Percentiles rank a stretch among this genome's conserved stretches.
phyloP scores from a whole-genome alignment of 2,888 invertebrate species.

The Aporophyla lueneburgensis region DNA sequence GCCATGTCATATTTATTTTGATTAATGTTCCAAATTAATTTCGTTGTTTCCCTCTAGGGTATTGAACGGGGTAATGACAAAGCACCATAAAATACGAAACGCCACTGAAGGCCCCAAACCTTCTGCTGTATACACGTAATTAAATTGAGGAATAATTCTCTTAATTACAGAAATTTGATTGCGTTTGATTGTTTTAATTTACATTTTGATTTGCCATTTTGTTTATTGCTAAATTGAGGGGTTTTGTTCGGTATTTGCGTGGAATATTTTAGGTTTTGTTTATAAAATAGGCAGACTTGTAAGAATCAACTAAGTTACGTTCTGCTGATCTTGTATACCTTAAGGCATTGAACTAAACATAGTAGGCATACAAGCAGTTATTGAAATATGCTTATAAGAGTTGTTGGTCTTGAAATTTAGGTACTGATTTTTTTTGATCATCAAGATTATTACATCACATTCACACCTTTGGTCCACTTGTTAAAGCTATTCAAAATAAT shows the following conservation, averaged over 20 bases:
- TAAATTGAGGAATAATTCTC: constrained; percentile 67
- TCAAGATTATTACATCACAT: too few relatives aligned
- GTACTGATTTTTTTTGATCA: too few relatives aligned
- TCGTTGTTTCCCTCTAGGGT: constrained; percentile 36
- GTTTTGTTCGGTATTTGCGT: constrained; percentile 17
- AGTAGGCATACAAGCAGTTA: too few relatives aligned
- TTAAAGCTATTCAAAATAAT: too few relatives aligned
- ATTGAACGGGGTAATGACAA: constrained; percentile 64
- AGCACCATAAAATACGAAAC: constrained; percentile 67
- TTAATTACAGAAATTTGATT: constrained; percentile 69
- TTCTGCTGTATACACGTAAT: constrained; percentile 61
- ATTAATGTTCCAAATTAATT: constrained; percentile 60
- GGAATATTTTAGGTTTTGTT: not conserved
- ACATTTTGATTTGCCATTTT: constrained; percentile 54
- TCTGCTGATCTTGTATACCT: not conserved
- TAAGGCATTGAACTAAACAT: too few relatives aligned
- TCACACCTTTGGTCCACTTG: too few relatives aligned
- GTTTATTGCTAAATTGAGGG: constrained; percentile 39
- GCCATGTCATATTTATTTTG: constrained; percentile 49
- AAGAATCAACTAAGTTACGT: not conserved
- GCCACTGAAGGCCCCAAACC: constrained; percentile 40
- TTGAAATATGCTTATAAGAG: too few relatives aligned
- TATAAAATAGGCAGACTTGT: not conserved
- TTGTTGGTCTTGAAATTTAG: too few relatives aligned
- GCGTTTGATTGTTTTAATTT: constrained; percentile 62